phyloP scores from a whole-genome alignment of 1,140 invertebrate species.

The Ostrea denselamellosa region DNA sequence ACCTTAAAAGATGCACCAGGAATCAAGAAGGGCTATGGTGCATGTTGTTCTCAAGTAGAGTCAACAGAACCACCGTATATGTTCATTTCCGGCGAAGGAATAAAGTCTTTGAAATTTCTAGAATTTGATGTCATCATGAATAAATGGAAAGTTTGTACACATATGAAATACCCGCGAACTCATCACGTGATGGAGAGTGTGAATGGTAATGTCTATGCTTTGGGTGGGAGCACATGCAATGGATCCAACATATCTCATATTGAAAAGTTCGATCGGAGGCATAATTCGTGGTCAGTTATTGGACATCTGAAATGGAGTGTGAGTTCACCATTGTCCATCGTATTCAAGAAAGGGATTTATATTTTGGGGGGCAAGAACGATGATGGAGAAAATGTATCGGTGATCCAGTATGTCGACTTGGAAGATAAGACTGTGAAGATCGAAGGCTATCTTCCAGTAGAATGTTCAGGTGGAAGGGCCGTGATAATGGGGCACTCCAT shows the following conservation, averaged over 20 bases:
- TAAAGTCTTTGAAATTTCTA: background rate
- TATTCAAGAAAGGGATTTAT: background rate
- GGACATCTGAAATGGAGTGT: constrained; percentile 9
- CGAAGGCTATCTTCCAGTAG: background rate
- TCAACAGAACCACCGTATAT: constrained; percentile 11
- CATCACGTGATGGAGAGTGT: background rate
- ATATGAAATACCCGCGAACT: constrained; percentile 17
- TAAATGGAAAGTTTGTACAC: constrained; percentile 39
- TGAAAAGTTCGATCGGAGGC: constrained; percentile 20
- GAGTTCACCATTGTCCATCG: background rate
- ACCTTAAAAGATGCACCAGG: background rate
- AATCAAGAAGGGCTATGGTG: background rate
- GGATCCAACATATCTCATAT: background rate
- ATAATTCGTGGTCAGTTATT: background rate
- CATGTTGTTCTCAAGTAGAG: background rate
- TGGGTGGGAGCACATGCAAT: background rate
- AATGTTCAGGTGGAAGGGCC: constrained; percentile 21
- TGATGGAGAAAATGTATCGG: constrained; percentile 4
- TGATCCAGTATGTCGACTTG: constrained; percentile 10
- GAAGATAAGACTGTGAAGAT: background rate
- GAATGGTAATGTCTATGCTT: background rate
- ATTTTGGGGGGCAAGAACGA: constrained; percentile 13
- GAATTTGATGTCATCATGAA: constrained; percentile 38
- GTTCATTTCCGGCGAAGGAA: background rate
- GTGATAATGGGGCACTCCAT: background rate